These are phyloP conservation scores for Nomada ferruginata DNA, from an alignment of 2,888 invertebrate genomes.

Conservation along the genomic window DNA sequence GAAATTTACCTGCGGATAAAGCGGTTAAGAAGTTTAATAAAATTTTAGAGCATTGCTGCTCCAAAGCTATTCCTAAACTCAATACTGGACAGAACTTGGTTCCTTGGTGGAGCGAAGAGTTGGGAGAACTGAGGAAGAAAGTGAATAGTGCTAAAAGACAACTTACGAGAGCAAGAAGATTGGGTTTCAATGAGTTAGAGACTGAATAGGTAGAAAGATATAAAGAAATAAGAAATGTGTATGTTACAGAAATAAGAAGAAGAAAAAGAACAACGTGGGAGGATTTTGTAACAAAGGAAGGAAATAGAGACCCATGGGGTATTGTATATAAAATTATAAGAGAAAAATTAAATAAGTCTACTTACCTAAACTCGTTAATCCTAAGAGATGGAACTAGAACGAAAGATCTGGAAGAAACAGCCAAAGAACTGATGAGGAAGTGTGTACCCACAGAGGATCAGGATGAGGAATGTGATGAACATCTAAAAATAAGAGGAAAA, in stretches of 20 bases:
- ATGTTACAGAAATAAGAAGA: not conserved
- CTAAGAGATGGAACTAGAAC: not conserved
- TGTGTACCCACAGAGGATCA: too few species aligned
- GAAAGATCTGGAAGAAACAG: too few species aligned
- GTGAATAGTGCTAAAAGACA: not conserved
- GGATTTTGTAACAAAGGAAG: not conserved
- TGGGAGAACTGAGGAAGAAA: not conserved
- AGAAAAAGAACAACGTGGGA: not conserved
- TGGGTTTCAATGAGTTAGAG: not conserved
- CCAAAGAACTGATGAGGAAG: too few species aligned
- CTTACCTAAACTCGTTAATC: not conserved
- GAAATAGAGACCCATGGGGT: not conserved
- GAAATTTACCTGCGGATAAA: rapidly evolving
- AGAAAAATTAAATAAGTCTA: not conserved
- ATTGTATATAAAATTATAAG: not conserved
- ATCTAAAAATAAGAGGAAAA: too few species aligned
- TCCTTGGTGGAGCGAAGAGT: not conserved
- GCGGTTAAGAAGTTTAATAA: not conserved
- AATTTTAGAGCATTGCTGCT: not conserved
- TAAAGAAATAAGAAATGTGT: not conserved
- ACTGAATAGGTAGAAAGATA: not conserved
- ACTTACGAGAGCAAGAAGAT: not conserved
- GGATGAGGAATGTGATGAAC: too few species aligned
- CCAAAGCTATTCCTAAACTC: rapidly evolving
- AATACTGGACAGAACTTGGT: not conserved